Conservation (phyloP, 2,888 invertebrate species). For the Priocnemis perturbator region DNA sequence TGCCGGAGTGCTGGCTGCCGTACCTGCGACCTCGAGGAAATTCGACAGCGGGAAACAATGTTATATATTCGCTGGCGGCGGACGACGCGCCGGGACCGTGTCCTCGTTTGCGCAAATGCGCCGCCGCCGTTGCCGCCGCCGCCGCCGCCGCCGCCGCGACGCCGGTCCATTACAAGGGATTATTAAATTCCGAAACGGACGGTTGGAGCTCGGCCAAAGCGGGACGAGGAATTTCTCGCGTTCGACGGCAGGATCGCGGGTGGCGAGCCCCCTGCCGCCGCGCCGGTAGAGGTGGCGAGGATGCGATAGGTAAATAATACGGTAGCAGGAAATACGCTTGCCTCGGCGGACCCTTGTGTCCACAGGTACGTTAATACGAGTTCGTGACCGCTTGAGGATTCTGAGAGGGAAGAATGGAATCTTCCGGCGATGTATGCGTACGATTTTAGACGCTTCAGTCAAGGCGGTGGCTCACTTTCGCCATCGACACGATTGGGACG, state of each 20-base stretch:
- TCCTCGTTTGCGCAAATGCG: conserved; percentile 37
- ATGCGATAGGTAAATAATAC: conserved; percentile 29
- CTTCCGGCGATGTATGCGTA: too few species aligned
- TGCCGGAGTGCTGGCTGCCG: too few species aligned
- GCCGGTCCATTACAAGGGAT: conserved; percentile 45
- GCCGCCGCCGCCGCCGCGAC: too few species aligned
- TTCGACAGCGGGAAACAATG: conserved; percentile 15
- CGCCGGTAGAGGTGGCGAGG: background rate
- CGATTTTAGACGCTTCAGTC: too few species aligned
- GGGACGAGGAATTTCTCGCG: conserved; percentile 24
- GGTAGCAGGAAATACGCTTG: conserved; percentile 15
- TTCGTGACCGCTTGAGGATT: background rate
- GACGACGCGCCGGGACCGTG: conserved; percentile 24
- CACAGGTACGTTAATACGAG: conserved; percentile 4
- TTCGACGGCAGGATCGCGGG: conserved; percentile 6
- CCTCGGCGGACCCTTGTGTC: conserved; percentile 10
- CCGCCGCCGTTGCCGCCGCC: too few species aligned
- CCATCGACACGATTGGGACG: too few species aligned
- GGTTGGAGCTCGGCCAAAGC: conserved; percentile 48
- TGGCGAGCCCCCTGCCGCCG: conserved; percentile 1
- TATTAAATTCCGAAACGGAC: conserved; percentile 53
- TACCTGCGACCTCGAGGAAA: background rate
- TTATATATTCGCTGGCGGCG: conserved; percentile 5
- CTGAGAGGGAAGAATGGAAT: too few species aligned
- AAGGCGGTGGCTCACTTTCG: too few species aligned